Conservation (phyloP, 2,113 vertebrate genomes). For the Strix aluco region DNA sequence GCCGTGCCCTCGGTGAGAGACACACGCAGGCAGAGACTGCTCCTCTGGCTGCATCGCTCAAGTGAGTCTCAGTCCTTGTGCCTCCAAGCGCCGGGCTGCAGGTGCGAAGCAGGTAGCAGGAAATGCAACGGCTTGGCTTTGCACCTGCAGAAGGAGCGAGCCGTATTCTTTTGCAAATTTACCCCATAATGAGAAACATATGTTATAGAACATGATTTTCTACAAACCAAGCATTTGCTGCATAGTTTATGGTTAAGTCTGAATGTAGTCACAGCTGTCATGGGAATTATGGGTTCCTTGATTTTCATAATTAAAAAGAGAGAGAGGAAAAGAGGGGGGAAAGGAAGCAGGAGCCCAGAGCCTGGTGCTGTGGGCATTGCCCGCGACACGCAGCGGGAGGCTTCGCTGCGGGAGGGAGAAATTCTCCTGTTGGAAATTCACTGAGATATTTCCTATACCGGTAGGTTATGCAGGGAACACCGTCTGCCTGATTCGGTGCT, state of each 20-base stretch:
- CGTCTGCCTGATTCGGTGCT: background rate
- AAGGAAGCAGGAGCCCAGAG: background rate
- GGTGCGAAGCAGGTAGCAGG: background rate
- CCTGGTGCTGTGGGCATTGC: background rate
- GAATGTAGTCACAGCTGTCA: constrained; percentile 57
- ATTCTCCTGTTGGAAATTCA: background rate
- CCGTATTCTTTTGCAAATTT: background rate
- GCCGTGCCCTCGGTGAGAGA: background rate
- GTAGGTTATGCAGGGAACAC: background rate
- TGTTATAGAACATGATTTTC: constrained; percentile 46
- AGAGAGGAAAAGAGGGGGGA: background rate
- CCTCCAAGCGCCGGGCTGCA: background rate
- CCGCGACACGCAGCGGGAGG: background rate
- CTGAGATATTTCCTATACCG: background rate
- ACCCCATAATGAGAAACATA: constrained; percentile 61
- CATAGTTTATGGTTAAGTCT: constrained; percentile 38
- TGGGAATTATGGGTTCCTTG: constrained; percentile 43
- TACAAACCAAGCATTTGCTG: constrained; percentile 42
- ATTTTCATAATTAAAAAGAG: constrained; percentile 52
- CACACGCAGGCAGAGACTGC: accelerated
- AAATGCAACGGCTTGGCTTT: accelerated
- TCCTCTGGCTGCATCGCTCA: accelerated
- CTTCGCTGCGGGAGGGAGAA: background rate
- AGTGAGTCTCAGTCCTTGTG: accelerated
- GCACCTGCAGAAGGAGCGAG: constrained; percentile 33